A percentile compares a stretch with the other conserved stretches of the same genome.
Evolutionary conservation across 2,797 vertebrate species (phyloP).

Genomic region (Lateolabrax maculatus): DNA sequence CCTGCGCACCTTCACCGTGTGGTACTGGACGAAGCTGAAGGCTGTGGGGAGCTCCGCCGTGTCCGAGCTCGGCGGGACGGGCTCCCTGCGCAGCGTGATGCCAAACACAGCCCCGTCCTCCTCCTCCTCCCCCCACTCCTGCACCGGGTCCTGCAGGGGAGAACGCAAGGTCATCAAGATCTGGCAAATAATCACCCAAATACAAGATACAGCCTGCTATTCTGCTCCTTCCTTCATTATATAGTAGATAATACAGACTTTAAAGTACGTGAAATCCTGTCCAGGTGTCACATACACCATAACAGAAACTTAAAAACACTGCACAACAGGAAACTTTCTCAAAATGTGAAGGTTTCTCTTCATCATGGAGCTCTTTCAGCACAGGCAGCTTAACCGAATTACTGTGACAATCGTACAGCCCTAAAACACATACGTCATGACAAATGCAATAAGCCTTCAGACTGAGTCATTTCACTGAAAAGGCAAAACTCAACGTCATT

Average conservation of each 20-base stretch:
- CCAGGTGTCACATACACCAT: neutral
- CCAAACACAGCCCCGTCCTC: slow-evolving; percentile 91
- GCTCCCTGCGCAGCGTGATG: slow-evolving; percentile 87
- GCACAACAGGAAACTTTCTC: neutral
- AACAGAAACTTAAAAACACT: neutral
- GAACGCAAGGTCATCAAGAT: slow-evolving; percentile 38
- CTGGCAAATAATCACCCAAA: neutral
- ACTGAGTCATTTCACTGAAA: neutral
- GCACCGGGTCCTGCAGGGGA: slow-evolving; percentile 86
- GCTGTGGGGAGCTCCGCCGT: slow-evolving; percentile 1
- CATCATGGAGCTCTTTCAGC: neutral
- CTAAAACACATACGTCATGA: slow-evolving; percentile 8
- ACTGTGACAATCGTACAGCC: neutral
- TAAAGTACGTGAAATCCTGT: neutral
- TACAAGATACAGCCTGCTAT: neutral
- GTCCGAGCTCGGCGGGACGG: slow-evolving; percentile 67
- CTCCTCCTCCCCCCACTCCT: slow-evolving; percentile 93
- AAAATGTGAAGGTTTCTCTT: neutral
- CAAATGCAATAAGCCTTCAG: slow-evolving; percentile 8
- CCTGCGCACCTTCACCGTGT: slow-evolving; percentile 89
- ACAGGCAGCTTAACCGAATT: neutral
- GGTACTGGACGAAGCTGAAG: slow-evolving; percentile 87
- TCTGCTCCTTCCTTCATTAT: neutral
- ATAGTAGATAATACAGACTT: neutral
- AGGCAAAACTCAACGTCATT: neutral